Evolutionary conservation across 2,113 vertebrate genomes (phyloP).

Genomic region (Apistogramma diplotaenia): DNA sequence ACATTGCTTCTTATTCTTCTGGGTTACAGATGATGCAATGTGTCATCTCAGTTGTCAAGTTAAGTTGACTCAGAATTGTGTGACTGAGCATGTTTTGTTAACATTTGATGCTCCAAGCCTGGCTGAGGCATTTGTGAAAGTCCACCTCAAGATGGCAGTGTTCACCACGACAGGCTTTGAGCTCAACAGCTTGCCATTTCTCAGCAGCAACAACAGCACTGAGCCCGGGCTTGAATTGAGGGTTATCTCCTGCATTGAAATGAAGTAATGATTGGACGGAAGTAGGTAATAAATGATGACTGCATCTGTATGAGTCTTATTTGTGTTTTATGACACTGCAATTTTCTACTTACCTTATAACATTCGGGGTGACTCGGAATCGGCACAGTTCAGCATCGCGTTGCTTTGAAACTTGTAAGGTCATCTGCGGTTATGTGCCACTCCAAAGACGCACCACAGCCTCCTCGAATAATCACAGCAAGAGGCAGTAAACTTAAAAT

Average conservation of each 20-base stretch:
- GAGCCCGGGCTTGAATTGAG: constrained; percentile 44
- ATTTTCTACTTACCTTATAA: constrained; percentile 25
- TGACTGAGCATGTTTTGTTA: background rate
- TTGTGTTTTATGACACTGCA: constrained; percentile 23
- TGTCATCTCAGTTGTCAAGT: background rate
- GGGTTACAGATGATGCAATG: background rate
- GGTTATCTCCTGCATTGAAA: constrained; percentile 64
- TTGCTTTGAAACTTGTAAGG: constrained; percentile 45
- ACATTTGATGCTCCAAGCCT: background rate
- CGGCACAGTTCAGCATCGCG: background rate
- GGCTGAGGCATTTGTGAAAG: constrained; percentile 54
- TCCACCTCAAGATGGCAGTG: constrained; percentile 90
- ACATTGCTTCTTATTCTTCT: background rate
- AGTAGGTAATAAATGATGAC: constrained; percentile 21
- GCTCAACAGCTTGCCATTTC: constrained; percentile 38
- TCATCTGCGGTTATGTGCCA: constrained; percentile 14
- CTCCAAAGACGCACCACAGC: constrained; percentile 25
- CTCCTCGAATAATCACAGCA: constrained; percentile 11
- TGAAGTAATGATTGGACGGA: constrained; percentile 59
- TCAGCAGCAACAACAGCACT: constrained; percentile 38
- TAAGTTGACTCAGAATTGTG: background rate
- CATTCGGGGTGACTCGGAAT: constrained; percentile 5
- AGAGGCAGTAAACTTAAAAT: constrained; percentile 7
- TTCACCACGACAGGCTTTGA: constrained; percentile 81
- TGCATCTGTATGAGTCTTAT: constrained; percentile 11